Base-by-base conservation (phyloP, 2,797 vertebrate species). In the Argya squamiceps region DNA sequence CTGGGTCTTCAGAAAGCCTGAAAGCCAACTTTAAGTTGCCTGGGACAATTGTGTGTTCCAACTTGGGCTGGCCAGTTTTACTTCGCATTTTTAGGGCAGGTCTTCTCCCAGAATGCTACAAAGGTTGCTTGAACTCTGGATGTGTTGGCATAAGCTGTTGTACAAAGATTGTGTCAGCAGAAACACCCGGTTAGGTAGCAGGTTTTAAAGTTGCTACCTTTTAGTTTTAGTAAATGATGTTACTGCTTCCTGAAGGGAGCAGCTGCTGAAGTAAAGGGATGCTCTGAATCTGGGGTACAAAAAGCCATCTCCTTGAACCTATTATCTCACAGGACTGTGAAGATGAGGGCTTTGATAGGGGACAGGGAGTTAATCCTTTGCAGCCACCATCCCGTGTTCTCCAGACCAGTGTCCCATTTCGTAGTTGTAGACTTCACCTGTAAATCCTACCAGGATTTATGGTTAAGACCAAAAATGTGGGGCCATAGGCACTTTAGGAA, bases 371-470 rank as follows among this genome's bases (percentile, higher is more conserved):
- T 47, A 65, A 26, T 34, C 32, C 30, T 69, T 73, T 46, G 16
- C 50, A 81, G 53, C 30, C 0, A 0, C 69, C 39, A 12, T 43
- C 36, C 63, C 1, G 0, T 29, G 4, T 37, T 73, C 59, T 84
- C 53, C 47, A 44, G 37, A 65, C 0, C 0, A 58, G 23, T 26
- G 10, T 49, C 8, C 8, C 11, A 37, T 84, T 84, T 37, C 12
- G 2, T 23, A 36, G 44, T 9, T 75, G 39, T 16, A 77, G 19
- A 30, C 11, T 34, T 64, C 37, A 24, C 19, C 58, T 36, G 9
- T 59, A 78, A 86, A 90, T 81, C 30, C 56, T 62, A 15, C 34
- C 0, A 0, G 34, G 27, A n/a, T 26, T 71, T 64, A 44, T 12
- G 52, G 14, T 37, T 69, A n/a, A 43, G 36, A 60, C 22, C 15